Conservation (phyloP, 1,140 invertebrate species). For the Temnothorax nylanderi region DNA sequence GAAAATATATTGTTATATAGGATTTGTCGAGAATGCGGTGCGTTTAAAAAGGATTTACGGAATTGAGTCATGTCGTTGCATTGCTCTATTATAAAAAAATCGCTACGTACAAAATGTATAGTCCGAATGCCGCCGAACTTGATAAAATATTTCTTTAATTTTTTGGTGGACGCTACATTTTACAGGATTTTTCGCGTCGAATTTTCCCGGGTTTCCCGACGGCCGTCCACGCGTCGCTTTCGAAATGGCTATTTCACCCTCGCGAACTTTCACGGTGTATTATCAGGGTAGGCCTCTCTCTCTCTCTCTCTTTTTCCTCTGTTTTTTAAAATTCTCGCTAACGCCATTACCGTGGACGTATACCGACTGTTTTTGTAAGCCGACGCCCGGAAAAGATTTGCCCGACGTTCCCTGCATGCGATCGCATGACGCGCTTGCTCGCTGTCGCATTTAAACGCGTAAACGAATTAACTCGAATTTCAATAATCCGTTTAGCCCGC, state of each 20-base stretch:
- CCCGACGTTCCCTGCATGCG: constrained; percentile 8
- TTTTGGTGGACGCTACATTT: background rate
- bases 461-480: constrained; percentile 64
- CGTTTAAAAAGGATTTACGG: background rate
- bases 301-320: constrained; percentile 11
- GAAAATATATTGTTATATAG: background rate
- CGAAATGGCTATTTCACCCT: constrained; percentile 62
- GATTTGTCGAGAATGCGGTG: background rate
- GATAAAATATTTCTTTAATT: constrained; percentile 42
- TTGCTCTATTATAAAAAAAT: constrained; percentile 13
- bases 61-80: background rate
- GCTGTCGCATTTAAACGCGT: constrained; percentile 50
- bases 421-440: constrained; percentile 48
- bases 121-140: background rate
- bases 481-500: constrained; percentile 54
- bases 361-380: constrained; percentile 48
- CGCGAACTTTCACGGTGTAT: constrained; percentile 67
- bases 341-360: constrained; percentile 62
- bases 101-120: background rate
- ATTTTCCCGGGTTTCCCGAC: constrained; percentile 75
- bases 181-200: constrained; percentile 63
- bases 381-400: constrained; percentile 49
- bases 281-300: constrained; percentile 22
- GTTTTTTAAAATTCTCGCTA: constrained; percentile 70
- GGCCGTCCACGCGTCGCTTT: constrained; percentile 21